Percentiles rank a stretch among this genome's conserved stretches.
Conservation (phyloP, 2,113 vertebrate species). For the Campylorhamphus procurvoides region DNA sequence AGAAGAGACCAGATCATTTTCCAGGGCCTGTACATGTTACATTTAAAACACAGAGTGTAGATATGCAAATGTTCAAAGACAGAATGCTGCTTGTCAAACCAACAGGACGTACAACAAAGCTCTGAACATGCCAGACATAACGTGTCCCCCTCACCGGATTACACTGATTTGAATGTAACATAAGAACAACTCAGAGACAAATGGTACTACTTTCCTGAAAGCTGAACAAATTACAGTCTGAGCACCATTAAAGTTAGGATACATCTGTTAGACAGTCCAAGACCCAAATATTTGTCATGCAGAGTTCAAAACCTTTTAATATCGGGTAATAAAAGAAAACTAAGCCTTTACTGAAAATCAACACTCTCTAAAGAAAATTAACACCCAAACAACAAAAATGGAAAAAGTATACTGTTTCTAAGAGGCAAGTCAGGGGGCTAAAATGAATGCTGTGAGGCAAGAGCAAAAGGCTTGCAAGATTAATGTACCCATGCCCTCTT, state of each 20-base stretch:
- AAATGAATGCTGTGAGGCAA: neutral
- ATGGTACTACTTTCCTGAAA: neutral
- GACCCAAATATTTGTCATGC: neutral
- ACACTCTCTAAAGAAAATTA: neutral
- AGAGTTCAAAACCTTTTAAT: neutral
- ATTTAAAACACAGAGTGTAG: neutral
- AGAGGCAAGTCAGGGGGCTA: neutral
- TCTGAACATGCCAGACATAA: neutral
- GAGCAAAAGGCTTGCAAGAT: neutral
- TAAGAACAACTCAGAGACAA: neutral
- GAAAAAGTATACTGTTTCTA: neutral
- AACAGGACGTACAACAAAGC: neutral
- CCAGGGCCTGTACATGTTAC: neutral
- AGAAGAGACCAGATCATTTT: neutral
- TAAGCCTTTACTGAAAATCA: neutral
- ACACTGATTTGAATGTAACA: rapidly evolving
- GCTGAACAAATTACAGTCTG: neutral
- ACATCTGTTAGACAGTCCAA: neutral
- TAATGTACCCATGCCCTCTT: neutral
- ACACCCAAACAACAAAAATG: neutral
- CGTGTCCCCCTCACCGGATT: rapidly evolving
- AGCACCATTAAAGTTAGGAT: neutral
- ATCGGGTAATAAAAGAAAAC: neutral
- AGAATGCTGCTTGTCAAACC: neutral
- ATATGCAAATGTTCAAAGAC: neutral